A percentile compares a stretch with the other conserved stretches of the same genome.
phyloP scores from a whole-genome alignment of 2,113 vertebrate genomes.

The Heterotilapia buettikoferi region DNA sequence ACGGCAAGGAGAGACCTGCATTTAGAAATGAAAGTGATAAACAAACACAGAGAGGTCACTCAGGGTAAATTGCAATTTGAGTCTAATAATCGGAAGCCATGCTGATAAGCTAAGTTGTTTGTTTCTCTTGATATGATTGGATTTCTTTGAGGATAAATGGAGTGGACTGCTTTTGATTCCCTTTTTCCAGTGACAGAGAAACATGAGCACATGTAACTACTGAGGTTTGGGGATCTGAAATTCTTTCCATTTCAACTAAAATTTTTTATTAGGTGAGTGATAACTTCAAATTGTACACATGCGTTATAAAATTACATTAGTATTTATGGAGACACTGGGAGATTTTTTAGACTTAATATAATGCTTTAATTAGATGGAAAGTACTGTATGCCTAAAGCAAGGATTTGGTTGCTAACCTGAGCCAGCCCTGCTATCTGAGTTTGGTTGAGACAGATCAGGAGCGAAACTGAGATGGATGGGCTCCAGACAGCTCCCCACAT shows the following conservation, averaged over 20 bases:
- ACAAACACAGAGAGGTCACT: conserved; percentile 11
- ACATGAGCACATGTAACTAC: neutral
- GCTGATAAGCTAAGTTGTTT: conserved; percentile 19
- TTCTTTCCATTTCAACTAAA: neutral
- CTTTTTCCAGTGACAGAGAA: neutral
- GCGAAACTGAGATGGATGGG: conserved; percentile 33
- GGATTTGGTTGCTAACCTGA: conserved; percentile 34
- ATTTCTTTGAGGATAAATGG: neutral
- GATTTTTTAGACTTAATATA: conserved; percentile 4
- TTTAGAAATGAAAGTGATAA: conserved; percentile 22
- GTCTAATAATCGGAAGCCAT: conserved; percentile 3
- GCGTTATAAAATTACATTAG: neutral
- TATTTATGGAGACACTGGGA: neutral
- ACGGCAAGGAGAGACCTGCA: neutral
- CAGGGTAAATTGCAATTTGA: conserved; percentile 6
- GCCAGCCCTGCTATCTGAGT: conserved; percentile 30
- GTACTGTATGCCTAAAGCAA: conserved; percentile 11
- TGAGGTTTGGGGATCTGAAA: neutral
- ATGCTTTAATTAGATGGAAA: conserved; percentile 2
- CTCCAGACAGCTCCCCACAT: conserved; percentile 13
- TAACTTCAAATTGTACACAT: neutral
- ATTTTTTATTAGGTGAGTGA: accelerated
- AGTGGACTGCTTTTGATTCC: neutral
- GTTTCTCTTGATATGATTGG: conserved; percentile 1
- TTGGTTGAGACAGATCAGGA: conserved; percentile 18